Percentiles rank a stretch among this genome's conserved stretches.
These are phyloP conservation scores for Charaxes varanes DNA, from an alignment of 1,140 invertebrate genomes.

Conservation along the genomic window DNA sequence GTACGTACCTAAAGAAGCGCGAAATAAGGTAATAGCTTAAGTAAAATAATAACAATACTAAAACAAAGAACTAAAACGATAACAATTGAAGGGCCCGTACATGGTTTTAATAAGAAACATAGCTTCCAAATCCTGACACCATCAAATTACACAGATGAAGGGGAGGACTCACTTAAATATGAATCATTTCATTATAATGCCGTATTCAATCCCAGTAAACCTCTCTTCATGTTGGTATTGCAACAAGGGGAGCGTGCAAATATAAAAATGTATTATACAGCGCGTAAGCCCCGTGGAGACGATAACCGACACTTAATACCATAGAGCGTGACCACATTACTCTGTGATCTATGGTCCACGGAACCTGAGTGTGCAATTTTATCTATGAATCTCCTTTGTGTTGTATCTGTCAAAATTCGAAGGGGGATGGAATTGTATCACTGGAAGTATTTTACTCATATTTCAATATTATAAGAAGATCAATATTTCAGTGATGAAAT, in stretches of 20 bases:
- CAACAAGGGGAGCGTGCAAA: constrained; percentile 58
- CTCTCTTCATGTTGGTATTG: constrained; percentile 71
- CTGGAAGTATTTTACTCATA: no score
- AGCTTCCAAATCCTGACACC: constrained; percentile 59
- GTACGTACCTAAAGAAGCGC: no score
- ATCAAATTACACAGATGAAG: constrained; percentile 60
- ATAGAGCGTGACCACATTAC: constrained; percentile 72
- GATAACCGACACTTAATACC: constrained; percentile 74
- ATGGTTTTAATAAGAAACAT: constrained; percentile 71
- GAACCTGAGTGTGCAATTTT: constrained; percentile 50
- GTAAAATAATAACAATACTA: no score
- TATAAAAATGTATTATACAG: constrained; percentile 69
- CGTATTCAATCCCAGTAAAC: constrained; percentile 72
- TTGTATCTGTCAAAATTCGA: constrained; percentile 49
- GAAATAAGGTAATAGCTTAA: constrained; percentile 1
- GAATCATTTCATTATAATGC: constrained; percentile 74
- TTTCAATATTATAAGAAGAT: no score
- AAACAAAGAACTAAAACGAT: constrained; percentile 23
- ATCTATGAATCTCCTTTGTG: constrained; percentile 55
- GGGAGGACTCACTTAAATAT: constrained; percentile 72
- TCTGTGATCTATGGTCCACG: constrained; percentile 68
- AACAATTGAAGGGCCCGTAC: constrained; percentile 56
- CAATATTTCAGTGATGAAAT: no score
- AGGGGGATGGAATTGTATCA: no score
- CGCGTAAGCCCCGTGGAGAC: constrained; percentile 62